Percentiles rank a stretch among this genome's conserved stretches.
phyloP scores from a whole-genome alignment of 2,113 vertebrate species.

The Syngnathus floridae region DNA sequence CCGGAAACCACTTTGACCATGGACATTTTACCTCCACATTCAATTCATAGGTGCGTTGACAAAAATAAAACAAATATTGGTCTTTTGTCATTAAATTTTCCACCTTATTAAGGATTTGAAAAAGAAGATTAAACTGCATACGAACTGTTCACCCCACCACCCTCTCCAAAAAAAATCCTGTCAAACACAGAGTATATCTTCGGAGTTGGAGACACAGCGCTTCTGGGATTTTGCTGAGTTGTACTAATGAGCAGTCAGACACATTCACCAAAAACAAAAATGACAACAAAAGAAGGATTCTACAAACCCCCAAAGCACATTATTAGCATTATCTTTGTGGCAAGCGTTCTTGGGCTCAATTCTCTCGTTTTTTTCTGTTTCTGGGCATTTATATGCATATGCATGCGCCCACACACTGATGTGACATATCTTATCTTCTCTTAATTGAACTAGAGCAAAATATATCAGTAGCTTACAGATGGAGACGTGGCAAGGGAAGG shows the following conservation, averaged over 20 bases:
- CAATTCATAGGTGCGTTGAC: background rate
- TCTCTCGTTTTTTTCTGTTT: conserved; percentile 29
- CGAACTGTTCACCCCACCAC: background rate
- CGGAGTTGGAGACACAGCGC: conserved; percentile 23
- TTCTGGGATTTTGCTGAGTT: conserved; percentile 30
- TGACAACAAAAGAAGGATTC: conserved; percentile 13
- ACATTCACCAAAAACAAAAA: conserved; percentile 9
- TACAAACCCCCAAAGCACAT: conserved; percentile 35
- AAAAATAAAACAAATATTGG: conserved; percentile 4
- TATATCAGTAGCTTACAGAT: conserved; percentile 44
- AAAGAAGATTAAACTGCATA: background rate
- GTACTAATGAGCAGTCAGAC: conserved; percentile 37
- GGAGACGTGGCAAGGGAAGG: conserved; percentile 35
- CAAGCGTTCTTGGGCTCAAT: conserved; percentile 20
- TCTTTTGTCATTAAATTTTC: background rate
- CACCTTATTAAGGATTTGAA: background rate
- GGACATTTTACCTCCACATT: background rate
- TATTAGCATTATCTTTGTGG: conserved; percentile 47
- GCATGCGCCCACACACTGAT: conserved; percentile 28
- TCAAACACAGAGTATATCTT: conserved; percentile 1
- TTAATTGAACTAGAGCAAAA: conserved; percentile 35
- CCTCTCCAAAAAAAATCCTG: background rate
- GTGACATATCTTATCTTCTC: conserved; percentile 29
- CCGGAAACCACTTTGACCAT: conserved; percentile 4
- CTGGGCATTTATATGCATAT: conserved; percentile 25